These are phyloP conservation scores for Hemibagrus guttatus DNA, from an alignment of 2,797 vertebrate genomes.

Conservation along the genomic window DNA sequence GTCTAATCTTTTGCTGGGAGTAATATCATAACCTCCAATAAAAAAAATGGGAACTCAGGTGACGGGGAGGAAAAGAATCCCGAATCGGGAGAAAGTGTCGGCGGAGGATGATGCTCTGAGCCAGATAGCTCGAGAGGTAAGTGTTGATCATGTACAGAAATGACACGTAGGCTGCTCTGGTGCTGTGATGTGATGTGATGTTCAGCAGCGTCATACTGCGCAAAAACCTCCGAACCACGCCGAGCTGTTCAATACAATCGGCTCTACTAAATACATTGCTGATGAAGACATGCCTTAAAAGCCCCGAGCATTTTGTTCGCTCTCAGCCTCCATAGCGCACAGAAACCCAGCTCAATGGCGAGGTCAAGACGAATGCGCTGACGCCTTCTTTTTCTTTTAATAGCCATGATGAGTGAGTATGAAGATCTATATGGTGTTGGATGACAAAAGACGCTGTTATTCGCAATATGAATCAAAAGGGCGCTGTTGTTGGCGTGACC, in stretches of 20 bases:
- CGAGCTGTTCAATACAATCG: neutral
- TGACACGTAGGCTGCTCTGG: conserved; percentile 9
- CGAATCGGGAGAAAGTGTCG: conserved; percentile 62
- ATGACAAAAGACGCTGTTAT: neutral
- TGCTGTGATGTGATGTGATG: neutral
- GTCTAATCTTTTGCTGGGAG: neutral
- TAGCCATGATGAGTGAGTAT: neutral
- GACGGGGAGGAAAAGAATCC: conserved; percentile 34
- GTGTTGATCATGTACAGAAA: conserved; percentile 25
- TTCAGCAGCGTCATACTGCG: conserved; percentile 44
- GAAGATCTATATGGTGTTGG: neutral
- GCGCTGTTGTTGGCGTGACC: conserved; percentile 54
- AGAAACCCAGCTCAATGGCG: too few species aligned
- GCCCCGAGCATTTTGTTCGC: neutral
- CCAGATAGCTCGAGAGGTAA: conserved; percentile 87
- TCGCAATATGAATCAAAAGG: conserved; percentile 3
- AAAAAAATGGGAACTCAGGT: conserved; percentile 25
- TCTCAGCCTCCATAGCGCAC: neutral
- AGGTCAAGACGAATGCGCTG: neutral
- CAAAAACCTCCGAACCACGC: conserved; percentile 32
- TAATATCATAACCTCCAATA: neutral
- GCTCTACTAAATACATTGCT: neutral
- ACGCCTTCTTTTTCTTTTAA: neutral
- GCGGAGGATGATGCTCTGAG: conserved; percentile 88
- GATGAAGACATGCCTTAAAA: too few species aligned